Conservation (phyloP, 1,140 invertebrate species). For the Dryas iulia region DNA sequence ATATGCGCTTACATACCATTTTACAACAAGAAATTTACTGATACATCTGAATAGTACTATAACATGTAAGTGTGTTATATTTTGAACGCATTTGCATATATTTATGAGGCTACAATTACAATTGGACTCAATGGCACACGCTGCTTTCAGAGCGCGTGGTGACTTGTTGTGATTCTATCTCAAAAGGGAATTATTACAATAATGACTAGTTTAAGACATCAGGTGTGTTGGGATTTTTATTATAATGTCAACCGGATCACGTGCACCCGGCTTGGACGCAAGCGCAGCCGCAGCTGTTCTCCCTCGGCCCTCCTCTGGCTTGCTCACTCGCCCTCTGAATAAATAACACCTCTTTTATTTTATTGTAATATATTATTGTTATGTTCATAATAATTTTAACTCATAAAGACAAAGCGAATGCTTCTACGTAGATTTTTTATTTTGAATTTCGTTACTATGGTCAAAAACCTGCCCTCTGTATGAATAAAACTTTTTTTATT, state of each 20-base stretch:
- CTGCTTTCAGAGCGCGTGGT: conserved; percentile 44
- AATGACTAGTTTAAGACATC: conserved; percentile 68
- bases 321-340: conserved; percentile 52
- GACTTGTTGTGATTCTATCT: conserved; percentile 37
- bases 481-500: too few relatives aligned
- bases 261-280: conserved; percentile 69
- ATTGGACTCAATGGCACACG: conserved; percentile 13
- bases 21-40: conserved; percentile 85
- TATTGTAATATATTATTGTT: conserved; percentile 44
- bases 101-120: conserved; percentile 20
- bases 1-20: conserved; percentile 85
- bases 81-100: conserved; percentile 1
- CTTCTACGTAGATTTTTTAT: not conserved
- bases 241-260: conserved; percentile 64
- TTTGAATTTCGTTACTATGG: not conserved
- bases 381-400: conserved; percentile 7
- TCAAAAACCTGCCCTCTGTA: too few relatives aligned
- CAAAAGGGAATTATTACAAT: conserved; percentile 62
- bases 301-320: conserved; percentile 60
- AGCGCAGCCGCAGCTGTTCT: conserved; percentile 58
- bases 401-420: not conserved
- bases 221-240: conserved; percentile 72
- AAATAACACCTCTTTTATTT: conserved; percentile 54
- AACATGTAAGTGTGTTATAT: not conserved
- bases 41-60: conserved; percentile 1